Percentiles rank a stretch among this genome's conserved stretches.
Conservation (phyloP, 2,797 vertebrate genomes). For the Urosaurus nigricauda region DNA sequence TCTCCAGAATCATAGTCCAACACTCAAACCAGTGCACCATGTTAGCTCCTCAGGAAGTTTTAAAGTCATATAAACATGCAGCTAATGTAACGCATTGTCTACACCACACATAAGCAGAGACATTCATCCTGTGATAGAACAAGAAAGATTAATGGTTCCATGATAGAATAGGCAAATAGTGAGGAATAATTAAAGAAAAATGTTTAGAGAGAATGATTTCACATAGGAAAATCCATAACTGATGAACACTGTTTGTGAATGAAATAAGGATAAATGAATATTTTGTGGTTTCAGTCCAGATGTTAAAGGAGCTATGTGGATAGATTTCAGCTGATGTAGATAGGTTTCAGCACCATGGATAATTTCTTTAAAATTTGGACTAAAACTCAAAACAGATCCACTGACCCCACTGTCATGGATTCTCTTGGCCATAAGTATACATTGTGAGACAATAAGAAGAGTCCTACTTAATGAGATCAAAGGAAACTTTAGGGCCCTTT, state of each 20-base stretch:
- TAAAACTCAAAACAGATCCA: too few species aligned
- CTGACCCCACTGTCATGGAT: too few species aligned
- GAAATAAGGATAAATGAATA: too few species aligned
- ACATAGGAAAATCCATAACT: neutral
- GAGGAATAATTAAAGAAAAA: too few species aligned
- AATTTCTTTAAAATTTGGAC: too few species aligned
- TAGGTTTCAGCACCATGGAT: too few species aligned
- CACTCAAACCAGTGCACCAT: too few species aligned
- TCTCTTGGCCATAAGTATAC: neutral
- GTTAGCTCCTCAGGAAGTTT: neutral
- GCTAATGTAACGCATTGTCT: neutral
- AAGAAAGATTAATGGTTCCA: neutral
- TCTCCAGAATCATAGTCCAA: too few species aligned
- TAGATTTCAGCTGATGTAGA: too few species aligned
- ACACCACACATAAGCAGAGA: neutral
- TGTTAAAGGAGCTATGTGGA: too few species aligned
- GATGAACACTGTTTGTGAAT: neutral
- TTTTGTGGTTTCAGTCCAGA: too few species aligned
- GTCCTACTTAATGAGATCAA: neutral
- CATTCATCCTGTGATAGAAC: too few species aligned
- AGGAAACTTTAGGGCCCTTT: neutral
- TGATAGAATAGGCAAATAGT: neutral
- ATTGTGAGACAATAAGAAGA: neutral
- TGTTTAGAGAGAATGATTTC: neutral
- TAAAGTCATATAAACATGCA: neutral